Conservation (phyloP, 2,888 invertebrate genomes). For the Hofmannophila pseudospretella region DNA sequence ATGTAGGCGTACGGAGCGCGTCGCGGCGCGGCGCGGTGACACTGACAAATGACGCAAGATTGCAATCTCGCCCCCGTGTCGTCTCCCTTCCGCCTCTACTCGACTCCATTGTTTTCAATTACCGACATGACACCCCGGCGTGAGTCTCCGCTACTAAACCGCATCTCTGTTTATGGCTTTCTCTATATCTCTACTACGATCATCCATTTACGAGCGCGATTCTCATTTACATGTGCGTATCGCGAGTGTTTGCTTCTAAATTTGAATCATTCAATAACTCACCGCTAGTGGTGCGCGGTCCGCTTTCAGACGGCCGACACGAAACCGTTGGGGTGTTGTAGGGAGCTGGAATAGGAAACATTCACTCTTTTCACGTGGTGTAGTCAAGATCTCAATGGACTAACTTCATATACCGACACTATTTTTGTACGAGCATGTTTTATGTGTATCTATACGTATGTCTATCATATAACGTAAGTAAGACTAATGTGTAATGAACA, state of each 20-base stretch:
- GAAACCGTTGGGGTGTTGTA: conserved; percentile 85
- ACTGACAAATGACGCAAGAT: conserved; percentile 88
- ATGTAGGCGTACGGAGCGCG: conserved; percentile 48
- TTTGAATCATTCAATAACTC: conserved; percentile 60
- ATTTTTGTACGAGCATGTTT: conserved; percentile 4
- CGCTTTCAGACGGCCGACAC: conserved; percentile 85
- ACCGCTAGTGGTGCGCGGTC: conserved; percentile 57
- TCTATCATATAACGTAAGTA: background rate
- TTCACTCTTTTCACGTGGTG: conserved; percentile 56
- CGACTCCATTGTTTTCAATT: conserved; percentile 77
- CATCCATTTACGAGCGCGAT: conserved; percentile 55
- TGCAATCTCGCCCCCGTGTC: conserved; percentile 80
- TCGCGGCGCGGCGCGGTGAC: conserved; percentile 68
- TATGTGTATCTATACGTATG: background rate
- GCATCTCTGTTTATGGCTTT: conserved; percentile 63
- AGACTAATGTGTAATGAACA: background rate
- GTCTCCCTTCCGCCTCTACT: conserved; percentile 61
- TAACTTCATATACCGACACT: conserved; percentile 15
- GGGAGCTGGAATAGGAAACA: conserved; percentile 78
- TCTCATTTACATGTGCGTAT: conserved; percentile 52
- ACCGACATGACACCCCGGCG: conserved; percentile 67
- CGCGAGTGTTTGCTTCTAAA: conserved; percentile 32
- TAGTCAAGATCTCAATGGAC: conserved; percentile 25
- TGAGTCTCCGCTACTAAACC: conserved; percentile 57
- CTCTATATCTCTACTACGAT: conserved; percentile 57